Evolutionary conservation across 2,888 invertebrate genomes (phyloP).

Genomic region (Hydroisotoma schaefferi): DNA sequence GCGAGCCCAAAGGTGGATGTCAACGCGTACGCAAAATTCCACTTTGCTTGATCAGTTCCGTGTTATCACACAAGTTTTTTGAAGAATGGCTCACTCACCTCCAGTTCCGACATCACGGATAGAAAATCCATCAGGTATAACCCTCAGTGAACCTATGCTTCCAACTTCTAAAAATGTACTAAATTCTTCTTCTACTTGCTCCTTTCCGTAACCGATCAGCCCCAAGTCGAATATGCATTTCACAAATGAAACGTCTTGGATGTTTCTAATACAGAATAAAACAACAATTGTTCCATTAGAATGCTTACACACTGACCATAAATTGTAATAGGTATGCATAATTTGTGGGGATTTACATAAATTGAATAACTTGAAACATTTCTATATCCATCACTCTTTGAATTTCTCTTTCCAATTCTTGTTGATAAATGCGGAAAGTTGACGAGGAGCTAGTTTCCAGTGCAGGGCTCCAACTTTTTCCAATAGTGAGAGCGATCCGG

Average conservation of each 20-base stretch:
- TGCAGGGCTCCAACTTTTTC: conserved; percentile 45
- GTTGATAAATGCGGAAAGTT: conserved; percentile 33
- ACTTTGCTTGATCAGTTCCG: too few relatives aligned
- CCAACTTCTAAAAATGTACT: conserved; percentile 34
- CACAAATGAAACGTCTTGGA: conserved; percentile 37
- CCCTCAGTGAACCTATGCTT: conserved; percentile 35
- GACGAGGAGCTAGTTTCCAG: conserved; percentile 29
- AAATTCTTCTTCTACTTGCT: conserved; percentile 37
- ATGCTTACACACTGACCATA: too few relatives aligned
- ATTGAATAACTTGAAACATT: conserved; percentile 38
- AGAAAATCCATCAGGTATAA: conserved; percentile 34
- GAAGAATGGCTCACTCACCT: conserved; percentile 33
- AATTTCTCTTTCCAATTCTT: conserved; percentile 39
- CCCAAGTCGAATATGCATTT: conserved; percentile 41
- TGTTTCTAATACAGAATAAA: conserved; percentile 30
- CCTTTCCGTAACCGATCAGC: conserved; percentile 21
- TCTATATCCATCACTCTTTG: conserved; percentile 32
- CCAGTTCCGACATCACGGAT: conserved; percentile 45
- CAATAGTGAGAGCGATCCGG: conserved; percentile 41
- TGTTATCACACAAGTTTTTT: too few relatives aligned
- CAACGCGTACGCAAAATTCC: too few relatives aligned
- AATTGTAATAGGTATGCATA: conserved; percentile 6
- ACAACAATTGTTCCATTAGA: neutral
- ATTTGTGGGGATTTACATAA: conserved; percentile 29
- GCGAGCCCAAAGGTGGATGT: too few relatives aligned